Conservation (phyloP, 2,888 invertebrate genomes). For the Melanotus villosus region DNA sequence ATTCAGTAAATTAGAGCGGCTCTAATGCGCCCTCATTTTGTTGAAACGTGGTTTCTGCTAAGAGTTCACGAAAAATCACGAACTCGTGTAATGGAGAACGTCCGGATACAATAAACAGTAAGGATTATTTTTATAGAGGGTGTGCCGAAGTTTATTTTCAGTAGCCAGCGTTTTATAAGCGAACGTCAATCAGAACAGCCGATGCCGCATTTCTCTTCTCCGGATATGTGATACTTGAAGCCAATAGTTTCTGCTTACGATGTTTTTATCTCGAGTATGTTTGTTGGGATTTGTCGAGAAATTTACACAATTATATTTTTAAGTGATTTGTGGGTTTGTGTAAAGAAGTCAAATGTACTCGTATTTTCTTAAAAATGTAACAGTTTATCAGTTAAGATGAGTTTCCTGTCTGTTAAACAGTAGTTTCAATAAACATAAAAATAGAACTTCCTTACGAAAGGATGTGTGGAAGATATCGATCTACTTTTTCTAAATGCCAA, state of each 20-base stretch:
- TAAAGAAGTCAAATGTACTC: too few relatives aligned
- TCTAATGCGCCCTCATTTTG: constrained; percentile 40
- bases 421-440: too few relatives aligned
- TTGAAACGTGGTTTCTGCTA: constrained; percentile 44
- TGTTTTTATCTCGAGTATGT: too few relatives aligned
- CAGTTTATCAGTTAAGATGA: too few relatives aligned
- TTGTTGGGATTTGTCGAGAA: too few relatives aligned
- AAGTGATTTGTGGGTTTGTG: too few relatives aligned
- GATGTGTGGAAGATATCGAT: too few relatives aligned
- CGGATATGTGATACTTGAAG: constrained; percentile 4
- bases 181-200: constrained; percentile 36
- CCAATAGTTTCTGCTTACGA: neutral
- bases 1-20: constrained; percentile 58
- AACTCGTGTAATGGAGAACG: constrained; percentile 43
- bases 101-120: constrained; percentile 39
- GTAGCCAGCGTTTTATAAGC: constrained; percentile 40
- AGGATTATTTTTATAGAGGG: constrained; percentile 46
- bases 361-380: too few relatives aligned
- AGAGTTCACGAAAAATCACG: constrained; percentile 44
- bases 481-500: too few relatives aligned
- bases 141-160: constrained; percentile 42
- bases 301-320: too few relatives aligned
- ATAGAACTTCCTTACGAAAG: too few relatives aligned
- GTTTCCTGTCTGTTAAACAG: too few relatives aligned
- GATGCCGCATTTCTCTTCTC: constrained; percentile 33